Conservation (phyloP, 2,797 vertebrate species). For the Tragopan temminckii region DNA sequence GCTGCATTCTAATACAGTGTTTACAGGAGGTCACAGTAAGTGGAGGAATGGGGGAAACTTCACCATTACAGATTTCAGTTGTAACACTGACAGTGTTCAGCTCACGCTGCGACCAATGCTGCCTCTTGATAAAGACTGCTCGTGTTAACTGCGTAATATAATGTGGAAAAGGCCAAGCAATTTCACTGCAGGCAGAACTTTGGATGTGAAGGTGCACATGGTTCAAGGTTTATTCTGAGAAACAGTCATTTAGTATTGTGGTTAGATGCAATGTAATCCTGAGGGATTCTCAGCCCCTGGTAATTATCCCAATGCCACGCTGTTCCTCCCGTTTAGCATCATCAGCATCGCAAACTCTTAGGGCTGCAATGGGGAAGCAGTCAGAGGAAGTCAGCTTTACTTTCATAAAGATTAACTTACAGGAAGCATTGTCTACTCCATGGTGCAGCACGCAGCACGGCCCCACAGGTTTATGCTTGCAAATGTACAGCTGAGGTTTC, state of each 20-base stretch:
- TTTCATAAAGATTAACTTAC: background rate
- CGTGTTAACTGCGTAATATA: background rate
- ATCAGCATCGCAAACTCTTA: background rate
- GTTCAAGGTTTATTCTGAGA: background rate
- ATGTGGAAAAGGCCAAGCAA: background rate
- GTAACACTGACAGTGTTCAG: background rate
- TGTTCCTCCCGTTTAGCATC: background rate
- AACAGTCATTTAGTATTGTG: background rate
- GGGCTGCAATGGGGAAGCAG: background rate
- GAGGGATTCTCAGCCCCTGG: background rate
- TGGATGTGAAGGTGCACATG: background rate
- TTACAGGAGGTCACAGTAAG: background rate
- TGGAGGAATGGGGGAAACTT: background rate
- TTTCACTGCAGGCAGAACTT: background rate
- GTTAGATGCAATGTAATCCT: background rate
- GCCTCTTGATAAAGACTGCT: background rate
- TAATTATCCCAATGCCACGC: background rate
- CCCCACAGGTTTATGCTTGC: accelerated
- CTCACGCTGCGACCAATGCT: background rate
- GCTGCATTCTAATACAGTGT: background rate
- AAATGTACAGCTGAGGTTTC: accelerated
- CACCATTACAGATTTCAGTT: background rate
- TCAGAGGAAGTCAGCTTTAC: background rate
- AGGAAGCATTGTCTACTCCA: accelerated
- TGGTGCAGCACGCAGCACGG: accelerated